Conservation (phyloP, 2,888 invertebrate species). For the Nasonia oneida region DNA sequence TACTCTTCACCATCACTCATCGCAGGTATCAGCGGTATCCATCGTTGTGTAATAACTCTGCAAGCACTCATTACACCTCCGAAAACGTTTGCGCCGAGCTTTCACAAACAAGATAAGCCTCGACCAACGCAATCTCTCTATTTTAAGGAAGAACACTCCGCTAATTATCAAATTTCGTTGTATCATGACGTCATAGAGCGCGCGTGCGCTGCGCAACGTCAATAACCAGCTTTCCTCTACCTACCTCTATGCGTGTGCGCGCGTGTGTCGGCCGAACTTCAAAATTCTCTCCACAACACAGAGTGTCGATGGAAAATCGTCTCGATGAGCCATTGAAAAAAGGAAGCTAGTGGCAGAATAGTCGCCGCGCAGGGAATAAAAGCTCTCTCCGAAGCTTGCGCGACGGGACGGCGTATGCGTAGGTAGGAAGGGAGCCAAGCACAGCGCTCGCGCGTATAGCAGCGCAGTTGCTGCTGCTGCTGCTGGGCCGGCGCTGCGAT, state of each 20-base stretch:
- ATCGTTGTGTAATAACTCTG: no score
- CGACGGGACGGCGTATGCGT: not conserved
- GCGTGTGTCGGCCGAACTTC: no score
- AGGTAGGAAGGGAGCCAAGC: not conserved
- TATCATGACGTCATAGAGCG: not conserved
- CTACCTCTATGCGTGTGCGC: no score
- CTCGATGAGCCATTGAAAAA: not conserved
- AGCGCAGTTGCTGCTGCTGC: conserved; percentile 1
- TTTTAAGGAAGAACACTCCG: not conserved
- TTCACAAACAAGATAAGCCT: not conserved
- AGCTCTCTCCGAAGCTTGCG: not conserved
- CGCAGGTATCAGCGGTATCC: no score
- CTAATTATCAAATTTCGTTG: not conserved
- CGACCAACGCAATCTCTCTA: not conserved
- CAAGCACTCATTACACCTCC: no score
- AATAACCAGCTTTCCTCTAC: no score
- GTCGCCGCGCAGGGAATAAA: not conserved
- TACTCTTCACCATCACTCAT: no score
- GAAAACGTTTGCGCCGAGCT: no score
- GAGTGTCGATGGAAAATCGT: no score
- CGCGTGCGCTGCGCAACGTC: not conserved
- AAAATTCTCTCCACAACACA: no score
- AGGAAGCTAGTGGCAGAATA: not conserved
- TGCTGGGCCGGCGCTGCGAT: conserved; percentile 53
- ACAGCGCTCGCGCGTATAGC: not conserved